Evolutionary conservation across 2,888 invertebrate species (phyloP).

Genomic region (Chymomyza caudatula): DNA sequence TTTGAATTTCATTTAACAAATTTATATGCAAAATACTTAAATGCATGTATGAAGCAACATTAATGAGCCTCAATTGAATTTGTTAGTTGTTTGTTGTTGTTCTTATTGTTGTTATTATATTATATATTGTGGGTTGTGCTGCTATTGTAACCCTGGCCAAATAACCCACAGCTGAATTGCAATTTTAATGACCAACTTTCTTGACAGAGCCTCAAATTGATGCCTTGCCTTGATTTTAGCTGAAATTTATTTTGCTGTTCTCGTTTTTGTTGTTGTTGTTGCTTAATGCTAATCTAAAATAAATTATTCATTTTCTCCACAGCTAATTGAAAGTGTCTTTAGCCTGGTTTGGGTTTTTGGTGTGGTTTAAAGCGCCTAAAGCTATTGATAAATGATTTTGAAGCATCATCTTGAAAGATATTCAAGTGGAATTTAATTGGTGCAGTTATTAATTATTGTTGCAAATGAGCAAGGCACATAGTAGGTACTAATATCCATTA

Average conservation of each 20-base stretch:
- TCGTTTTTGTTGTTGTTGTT: background rate
- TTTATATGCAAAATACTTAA: conserved; percentile 26
- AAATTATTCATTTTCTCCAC: background rate
- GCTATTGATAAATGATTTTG: background rate
- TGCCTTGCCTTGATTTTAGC: background rate
- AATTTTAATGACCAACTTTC: background rate
- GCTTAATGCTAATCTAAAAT: background rate
- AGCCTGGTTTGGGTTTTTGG: background rate
- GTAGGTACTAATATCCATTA: background rate
- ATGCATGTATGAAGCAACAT: conserved; percentile 13
- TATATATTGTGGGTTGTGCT: too few species aligned
- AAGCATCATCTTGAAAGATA: background rate
- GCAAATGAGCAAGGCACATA: background rate
- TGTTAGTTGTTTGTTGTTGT: background rate
- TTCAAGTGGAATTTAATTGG: background rate
- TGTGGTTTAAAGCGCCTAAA: background rate
- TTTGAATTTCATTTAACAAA: conserved; percentile 39
- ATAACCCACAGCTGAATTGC: background rate
- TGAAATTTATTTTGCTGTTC: background rate
- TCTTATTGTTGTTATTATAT: background rate
- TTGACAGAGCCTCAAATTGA: background rate
- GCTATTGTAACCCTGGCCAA: background rate
- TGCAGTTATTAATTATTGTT: background rate
- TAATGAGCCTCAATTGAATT: conserved; percentile 47
- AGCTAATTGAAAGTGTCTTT: background rate